Conservation (phyloP, 2,113 vertebrate species). For the Marmota monax region DNA sequence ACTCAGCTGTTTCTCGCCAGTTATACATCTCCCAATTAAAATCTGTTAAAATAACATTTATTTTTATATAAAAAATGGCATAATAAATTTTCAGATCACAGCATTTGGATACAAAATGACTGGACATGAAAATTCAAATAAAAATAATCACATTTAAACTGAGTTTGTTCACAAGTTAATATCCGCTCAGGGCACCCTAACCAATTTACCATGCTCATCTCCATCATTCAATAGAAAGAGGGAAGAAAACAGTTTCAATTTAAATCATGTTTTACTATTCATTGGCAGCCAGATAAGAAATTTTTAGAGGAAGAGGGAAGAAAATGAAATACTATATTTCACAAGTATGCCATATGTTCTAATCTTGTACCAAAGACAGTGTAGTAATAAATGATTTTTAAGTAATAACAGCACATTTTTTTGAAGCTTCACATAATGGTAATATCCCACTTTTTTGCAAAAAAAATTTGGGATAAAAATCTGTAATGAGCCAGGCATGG, state of each 20-base stretch:
- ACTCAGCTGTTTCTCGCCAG: constrained; percentile 81
- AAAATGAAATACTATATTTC: background rate
- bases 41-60: constrained; percentile 73
- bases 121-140: background rate
- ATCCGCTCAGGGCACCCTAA: background rate
- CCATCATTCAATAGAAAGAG: background rate
- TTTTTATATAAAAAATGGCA: background rate
- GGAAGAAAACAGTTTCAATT: background rate
- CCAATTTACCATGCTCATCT: background rate
- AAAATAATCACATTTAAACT: constrained; percentile 20
- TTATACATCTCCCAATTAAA: constrained; percentile 79
- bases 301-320: constrained; percentile 19
- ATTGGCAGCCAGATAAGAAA: background rate
- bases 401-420: no score
- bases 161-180: background rate
- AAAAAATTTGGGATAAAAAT: no score
- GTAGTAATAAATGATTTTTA: no score
- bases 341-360: no score
- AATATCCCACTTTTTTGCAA: no score
- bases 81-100: constrained; percentile 15
- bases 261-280: constrained; percentile 36
- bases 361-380: no score
- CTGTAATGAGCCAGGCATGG: no score
- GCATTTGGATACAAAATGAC: background rate
- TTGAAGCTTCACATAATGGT: no score